Base-by-base conservation (phyloP, 2,888 invertebrate genomes). In the Zaprionus lineosus region DNA sequence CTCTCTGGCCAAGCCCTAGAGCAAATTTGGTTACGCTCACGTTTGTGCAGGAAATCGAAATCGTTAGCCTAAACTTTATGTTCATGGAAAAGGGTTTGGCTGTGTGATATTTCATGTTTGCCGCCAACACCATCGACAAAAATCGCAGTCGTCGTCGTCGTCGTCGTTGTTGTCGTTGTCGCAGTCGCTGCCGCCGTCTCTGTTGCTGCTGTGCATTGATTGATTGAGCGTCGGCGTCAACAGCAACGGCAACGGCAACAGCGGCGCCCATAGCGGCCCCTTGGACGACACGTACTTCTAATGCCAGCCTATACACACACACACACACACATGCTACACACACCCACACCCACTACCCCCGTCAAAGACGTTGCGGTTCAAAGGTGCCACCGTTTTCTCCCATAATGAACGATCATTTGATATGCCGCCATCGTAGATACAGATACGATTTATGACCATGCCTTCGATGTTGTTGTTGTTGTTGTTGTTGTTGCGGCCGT, bases 11-110 rank as follows among this genome's bases (percentile, higher is more conserved):
- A 78, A 82, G 75, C 84, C 84, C 82, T 84, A 64, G 48, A 76
- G 84, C 83, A 63, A 72, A 81, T 85, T 85, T 71, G 83, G 74
- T 68, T 81, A 84, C 73, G 86, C 84, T 87, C 86, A 87, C 86
- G 86, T 87, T 87, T 81, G 78, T 50, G 65, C 79, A 79, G 84
- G 74, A 84, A 83, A 84, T 66, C 74, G 56, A 73, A 74, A 72
- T 63, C 63, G 61, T 73, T 64, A 63, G 59, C 52, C 65, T 66
- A 76, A 75, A 77, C 63, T 79, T 82, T 63, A 72, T 69, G 74
- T 57, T 71, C 63, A 73, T 74, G 68, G 53, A 78, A 74, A 82
- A 81, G 81, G 82, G 83, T 81, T 82, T 81, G 82, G 82, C 74
- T 74, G 64, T 63, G 76, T 69, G 74, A 82, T 83, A 78, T 83